phyloP scores from a whole-genome alignment of 1,140 invertebrate genomes.

The Drosophila neocordata region DNA sequence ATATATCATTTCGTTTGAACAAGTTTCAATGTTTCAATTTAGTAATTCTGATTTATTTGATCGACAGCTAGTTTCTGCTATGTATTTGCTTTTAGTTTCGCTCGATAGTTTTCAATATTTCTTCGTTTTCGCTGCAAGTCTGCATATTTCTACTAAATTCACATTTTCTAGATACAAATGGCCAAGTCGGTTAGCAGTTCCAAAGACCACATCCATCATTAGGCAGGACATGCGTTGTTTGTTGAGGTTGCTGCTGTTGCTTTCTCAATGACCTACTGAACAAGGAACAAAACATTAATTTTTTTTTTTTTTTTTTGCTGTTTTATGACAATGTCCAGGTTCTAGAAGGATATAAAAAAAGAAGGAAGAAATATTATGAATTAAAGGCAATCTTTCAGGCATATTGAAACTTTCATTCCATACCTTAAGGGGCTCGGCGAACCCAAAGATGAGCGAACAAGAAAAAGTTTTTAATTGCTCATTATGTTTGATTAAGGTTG shows the following conservation, averaged over 20 bases:
- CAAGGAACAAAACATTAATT: conserved; percentile 1
- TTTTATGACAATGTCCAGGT: conserved; percentile 9
- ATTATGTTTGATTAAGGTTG: conserved; percentile 72
- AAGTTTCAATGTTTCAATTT: not conserved
- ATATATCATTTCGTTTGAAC: not conserved
- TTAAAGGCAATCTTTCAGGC: conserved; percentile 16
- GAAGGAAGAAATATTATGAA: not conserved
- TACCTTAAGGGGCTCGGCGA: conserved; percentile 12
- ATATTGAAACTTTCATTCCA: conserved; percentile 19
- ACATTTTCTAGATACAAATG: not conserved
- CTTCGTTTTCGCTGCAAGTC: not conserved
- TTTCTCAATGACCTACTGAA: conserved; percentile 11
- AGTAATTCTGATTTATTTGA: conserved; percentile 6
- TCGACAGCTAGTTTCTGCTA: not conserved
- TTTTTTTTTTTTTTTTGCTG: not conserved
- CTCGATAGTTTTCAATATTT: not conserved
- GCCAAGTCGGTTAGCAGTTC: not conserved
- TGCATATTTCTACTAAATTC: not conserved
- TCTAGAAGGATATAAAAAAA: not conserved
- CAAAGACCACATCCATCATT: conserved; percentile 20
- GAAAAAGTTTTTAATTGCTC: conserved; percentile 73
- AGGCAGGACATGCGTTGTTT: conserved; percentile 4
- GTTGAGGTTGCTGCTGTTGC: conserved; percentile 1
- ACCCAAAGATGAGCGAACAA: conserved; percentile 39
- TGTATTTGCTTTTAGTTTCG: not conserved